phyloP scores from a whole-genome alignment of 1,140 invertebrate genomes.

The Drosophila fuyamai region DNA sequence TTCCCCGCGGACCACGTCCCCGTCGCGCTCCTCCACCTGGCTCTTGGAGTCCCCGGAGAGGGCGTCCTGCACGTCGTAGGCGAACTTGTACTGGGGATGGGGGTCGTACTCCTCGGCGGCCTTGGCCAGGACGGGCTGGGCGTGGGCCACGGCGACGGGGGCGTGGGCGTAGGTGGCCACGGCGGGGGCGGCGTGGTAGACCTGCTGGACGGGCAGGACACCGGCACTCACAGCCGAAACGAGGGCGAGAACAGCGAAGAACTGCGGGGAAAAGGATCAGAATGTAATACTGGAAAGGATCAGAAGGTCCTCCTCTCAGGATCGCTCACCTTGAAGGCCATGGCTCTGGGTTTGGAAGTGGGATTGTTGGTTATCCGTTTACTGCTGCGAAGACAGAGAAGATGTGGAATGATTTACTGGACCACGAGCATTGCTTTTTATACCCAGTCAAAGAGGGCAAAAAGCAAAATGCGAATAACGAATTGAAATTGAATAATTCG shows the following conservation, averaged over 20 bases:
- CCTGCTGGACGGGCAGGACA: conserved; percentile 62
- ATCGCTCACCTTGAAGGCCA: conserved; percentile 72
- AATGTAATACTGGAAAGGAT: not conserved
- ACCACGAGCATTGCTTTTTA: conserved; percentile 55
- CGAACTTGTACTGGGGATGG: conserved; percentile 85
- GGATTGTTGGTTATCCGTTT: conserved; percentile 44
- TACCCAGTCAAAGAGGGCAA: conserved; percentile 41
- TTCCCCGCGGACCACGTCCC: conserved; percentile 85
- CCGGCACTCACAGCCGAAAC: conserved; percentile 67
- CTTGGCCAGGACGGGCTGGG: conserved; percentile 67
- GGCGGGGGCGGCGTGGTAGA: conserved; percentile 65
- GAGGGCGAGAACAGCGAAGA: conserved; percentile 66
- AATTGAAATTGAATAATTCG: conserved; percentile 56
- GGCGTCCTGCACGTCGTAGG: conserved; percentile 85
- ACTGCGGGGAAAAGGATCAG: conserved; percentile 25
- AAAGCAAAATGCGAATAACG: conserved; percentile 26
- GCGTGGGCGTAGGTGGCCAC: conserved; percentile 62
- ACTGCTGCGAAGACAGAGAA: conserved; percentile 55
- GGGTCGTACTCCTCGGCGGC: conserved; percentile 79
- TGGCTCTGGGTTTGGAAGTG: conserved; percentile 49
- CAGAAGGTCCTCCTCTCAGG: not conserved
- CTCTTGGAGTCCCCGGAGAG: conserved; percentile 87
- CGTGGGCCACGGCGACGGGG: conserved; percentile 60
- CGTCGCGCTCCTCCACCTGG: conserved; percentile 87
- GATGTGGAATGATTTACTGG: conserved; percentile 75